A percentile compares a stretch with the other conserved stretches of the same genome.
These are phyloP conservation scores for Aegypius monachus DNA, from an alignment of 2,113 vertebrate genomes.

Conservation along the genomic window DNA sequence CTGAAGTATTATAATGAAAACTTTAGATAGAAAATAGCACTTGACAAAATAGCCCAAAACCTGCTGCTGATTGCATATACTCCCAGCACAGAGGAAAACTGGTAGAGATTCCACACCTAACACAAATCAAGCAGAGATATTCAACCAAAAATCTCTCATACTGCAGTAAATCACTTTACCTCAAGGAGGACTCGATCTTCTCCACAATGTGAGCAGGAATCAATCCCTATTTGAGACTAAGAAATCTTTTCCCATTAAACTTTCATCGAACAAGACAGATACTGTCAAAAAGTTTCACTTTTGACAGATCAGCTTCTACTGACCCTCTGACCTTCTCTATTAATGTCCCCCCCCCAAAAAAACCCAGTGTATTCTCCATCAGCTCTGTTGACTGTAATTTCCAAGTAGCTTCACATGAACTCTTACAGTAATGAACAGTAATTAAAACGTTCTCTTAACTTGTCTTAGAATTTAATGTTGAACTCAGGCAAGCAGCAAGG, in stretches of 20 bases:
- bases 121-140: neutral
- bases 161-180: neutral
- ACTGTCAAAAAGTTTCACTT: neutral
- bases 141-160: neutral
- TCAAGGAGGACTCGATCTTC: neutral
- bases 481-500: constrained; percentile 42
- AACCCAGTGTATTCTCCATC: neutral
- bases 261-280: neutral
- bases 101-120: neutral
- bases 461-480: constrained; percentile 56
- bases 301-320: neutral
- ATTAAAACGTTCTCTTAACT: constrained; percentile 67
- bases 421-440: constrained; percentile 46
- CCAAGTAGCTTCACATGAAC: constrained; percentile 24
- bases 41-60: neutral
- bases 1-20: neutral
- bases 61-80: neutral
- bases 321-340: neutral
- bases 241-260: neutral
- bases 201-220: neutral
- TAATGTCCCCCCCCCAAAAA: accelerated
- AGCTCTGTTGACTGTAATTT: neutral
- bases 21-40: neutral
- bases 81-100: neutral
- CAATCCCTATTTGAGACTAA: neutral